A percentile compares a stretch with the other conserved stretches of the same genome.
phyloP scores from a whole-genome alignment of 1,140 invertebrate species.

The Microvelia longipes region DNA sequence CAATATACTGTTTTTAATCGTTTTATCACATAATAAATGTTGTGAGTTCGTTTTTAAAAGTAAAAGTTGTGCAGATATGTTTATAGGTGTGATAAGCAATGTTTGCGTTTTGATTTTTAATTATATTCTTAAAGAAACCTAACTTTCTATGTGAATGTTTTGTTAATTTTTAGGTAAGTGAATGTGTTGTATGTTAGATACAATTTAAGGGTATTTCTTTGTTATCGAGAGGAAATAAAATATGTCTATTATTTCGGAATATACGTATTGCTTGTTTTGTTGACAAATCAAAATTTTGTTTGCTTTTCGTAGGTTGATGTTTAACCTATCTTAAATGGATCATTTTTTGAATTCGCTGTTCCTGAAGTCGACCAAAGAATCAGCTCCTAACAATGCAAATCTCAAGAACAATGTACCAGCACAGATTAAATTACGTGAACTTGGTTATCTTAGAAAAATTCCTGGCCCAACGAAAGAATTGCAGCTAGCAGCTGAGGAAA shows the following conservation, averaged over 20 bases:
- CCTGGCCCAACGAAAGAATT: constrained; percentile 14
- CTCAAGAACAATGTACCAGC: constrained; percentile 13
- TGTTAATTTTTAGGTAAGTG: too few relatives aligned
- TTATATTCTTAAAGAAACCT: not conserved
- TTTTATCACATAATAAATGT: too few relatives aligned
- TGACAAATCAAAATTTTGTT: too few relatives aligned
- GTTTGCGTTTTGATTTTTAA: not conserved
- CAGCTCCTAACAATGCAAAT: not conserved
- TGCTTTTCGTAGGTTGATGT: not conserved
- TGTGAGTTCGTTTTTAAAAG: too few relatives aligned
- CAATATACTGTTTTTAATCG: too few relatives aligned
- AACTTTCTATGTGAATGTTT: too few relatives aligned
- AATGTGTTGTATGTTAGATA: too few relatives aligned
- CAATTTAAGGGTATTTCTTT: too few relatives aligned
- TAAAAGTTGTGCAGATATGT: not conserved
- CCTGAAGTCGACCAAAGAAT: not conserved
- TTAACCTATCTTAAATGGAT: not conserved
- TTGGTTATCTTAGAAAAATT: constrained; percentile 11
- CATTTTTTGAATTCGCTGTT: not conserved
- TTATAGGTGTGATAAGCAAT: not conserved
- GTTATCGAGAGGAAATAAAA: too few relatives aligned
- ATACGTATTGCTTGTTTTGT: too few relatives aligned
- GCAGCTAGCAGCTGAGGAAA: constrained; percentile 21
- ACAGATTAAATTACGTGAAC: constrained; percentile 14
- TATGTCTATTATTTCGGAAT: too few relatives aligned